These are phyloP conservation scores for Pogoniulus pusillus DNA, from an alignment of 2,797 vertebrate genomes.

Conservation along the genomic window DNA sequence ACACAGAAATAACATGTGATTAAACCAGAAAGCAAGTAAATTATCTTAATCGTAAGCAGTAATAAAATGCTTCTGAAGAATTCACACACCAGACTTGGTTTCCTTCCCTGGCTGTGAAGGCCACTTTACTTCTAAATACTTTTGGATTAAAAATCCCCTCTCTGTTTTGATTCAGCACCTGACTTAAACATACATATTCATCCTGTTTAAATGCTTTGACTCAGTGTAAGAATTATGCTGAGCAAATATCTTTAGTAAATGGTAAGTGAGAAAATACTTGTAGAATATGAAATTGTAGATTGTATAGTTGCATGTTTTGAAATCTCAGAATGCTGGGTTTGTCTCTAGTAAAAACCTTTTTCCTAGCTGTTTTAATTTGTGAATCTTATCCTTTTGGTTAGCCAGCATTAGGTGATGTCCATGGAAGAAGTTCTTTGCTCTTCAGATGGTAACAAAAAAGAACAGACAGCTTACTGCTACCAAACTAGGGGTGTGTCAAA, in stretches of 20 bases:
- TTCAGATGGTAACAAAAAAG: constrained; percentile 74
- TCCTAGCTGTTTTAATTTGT: constrained; percentile 39
- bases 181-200: neutral
- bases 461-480: constrained; percentile 72
- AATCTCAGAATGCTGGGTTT: neutral
- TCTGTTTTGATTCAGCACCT: neutral
- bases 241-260: neutral
- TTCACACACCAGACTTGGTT: neutral
- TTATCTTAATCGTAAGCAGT: neutral
- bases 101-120: neutral
- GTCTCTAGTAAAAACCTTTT: neutral
- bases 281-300: neutral
- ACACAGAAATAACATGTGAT: neutral
- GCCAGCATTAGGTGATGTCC: constrained; percentile 54
- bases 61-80: neutral
- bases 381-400: constrained; percentile 42
- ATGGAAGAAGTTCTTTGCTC: constrained; percentile 32
- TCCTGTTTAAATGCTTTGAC: constrained; percentile 19
- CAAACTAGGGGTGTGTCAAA: constrained; percentile 84
- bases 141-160: neutral
- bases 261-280: neutral
- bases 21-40: neutral
- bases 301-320: neutral
- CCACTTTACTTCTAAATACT: neutral
- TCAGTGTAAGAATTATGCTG: neutral